These are phyloP conservation scores for Phyto melanocephala DNA, from an alignment of 2,888 invertebrate genomes.

Conservation along the genomic window DNA sequence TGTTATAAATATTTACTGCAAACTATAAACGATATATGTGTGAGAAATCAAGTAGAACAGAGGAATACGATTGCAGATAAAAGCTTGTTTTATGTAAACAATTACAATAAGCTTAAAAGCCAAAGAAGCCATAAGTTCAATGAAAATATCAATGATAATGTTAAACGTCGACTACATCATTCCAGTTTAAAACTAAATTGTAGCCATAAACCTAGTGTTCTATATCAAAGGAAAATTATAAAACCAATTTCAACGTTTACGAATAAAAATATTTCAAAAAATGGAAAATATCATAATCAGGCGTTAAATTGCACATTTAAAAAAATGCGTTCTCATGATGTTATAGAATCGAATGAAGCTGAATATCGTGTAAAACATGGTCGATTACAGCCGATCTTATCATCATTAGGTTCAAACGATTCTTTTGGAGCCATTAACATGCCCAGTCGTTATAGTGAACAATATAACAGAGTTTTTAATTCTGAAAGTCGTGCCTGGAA, in stretches of 20 bases:
- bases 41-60: not conserved
- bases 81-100: too few relatives aligned
- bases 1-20: conserved; percentile 29
- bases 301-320: too few relatives aligned
- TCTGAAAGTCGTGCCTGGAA: not conserved
- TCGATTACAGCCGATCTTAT: not conserved
- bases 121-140: too few relatives aligned
- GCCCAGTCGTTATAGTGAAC: not conserved
- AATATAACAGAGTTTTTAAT: not conserved
- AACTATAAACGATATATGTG: conserved; percentile 1
- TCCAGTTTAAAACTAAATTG: not conserved
- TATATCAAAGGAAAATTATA: not conserved
- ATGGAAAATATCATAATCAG: too few relatives aligned
- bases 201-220: not conserved
- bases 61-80: not conserved
- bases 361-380: not conserved
- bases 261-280: too few relatives aligned
- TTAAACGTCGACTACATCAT: not conserved
- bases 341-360: too few relatives aligned
- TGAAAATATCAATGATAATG: too few relatives aligned
- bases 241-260: not conserved
- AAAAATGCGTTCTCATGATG: too few relatives aligned
- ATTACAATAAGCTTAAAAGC: too few relatives aligned
- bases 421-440: not conserved
- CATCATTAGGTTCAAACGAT: not conserved